Evolutionary conservation across 2,888 invertebrate species (phyloP).

Genomic region (Lepidocyrtoides sp.): DNA sequence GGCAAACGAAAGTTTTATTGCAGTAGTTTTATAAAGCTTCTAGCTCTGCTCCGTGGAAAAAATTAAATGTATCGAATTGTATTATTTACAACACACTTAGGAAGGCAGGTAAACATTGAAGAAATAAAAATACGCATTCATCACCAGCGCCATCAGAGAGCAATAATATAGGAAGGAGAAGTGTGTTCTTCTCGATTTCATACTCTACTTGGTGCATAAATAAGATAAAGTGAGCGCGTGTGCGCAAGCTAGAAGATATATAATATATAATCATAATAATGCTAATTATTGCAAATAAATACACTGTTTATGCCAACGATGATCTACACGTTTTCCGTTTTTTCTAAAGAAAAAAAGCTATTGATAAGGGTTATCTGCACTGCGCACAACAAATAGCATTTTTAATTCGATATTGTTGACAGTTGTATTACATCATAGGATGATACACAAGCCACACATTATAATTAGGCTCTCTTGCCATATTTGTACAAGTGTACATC

Average conservation of each 20-base stretch:
- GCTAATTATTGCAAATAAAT: constrained; percentile 18
- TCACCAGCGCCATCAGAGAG: background rate
- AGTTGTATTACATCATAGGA: background rate
- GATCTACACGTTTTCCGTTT: constrained; percentile 14
- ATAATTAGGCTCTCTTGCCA: background rate
- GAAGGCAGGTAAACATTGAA: too few relatives aligned
- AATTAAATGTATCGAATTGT: background rate
- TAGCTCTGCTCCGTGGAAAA: background rate
- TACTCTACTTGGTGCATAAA: constrained; percentile 20
- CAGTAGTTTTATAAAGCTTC: background rate
- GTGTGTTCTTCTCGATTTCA: background rate
- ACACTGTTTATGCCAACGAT: background rate
- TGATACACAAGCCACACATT: background rate
- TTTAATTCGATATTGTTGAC: background rate
- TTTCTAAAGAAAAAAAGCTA: background rate
- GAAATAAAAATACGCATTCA: background rate
- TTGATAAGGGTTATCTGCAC: background rate
- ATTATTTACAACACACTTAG: background rate
- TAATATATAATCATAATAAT: constrained; percentile 10
- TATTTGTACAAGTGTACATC: background rate
- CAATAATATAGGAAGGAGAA: too few relatives aligned
- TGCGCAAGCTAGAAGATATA: background rate
- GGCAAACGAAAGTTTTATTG: constrained; percentile 44
- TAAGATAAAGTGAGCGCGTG: background rate
- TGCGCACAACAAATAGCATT: background rate